A percentile compares a stretch with the other conserved stretches of the same genome.
phyloP scores from a whole-genome alignment of 2,113 vertebrate genomes.

The Mustela nigripes region DNA sequence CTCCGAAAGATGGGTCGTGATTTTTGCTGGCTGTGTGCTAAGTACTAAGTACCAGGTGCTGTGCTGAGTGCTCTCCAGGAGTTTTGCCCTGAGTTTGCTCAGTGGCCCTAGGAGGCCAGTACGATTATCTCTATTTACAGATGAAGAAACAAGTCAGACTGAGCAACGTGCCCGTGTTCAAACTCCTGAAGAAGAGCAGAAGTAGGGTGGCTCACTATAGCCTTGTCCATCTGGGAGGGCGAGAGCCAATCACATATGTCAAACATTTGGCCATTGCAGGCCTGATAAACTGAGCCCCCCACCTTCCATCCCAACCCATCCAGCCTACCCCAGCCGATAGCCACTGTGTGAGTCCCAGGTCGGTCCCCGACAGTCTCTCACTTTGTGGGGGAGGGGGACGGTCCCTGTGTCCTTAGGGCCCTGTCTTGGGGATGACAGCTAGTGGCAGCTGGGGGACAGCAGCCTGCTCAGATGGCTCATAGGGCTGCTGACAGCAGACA shows the following conservation, averaged over 20 bases:
- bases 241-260: rapidly evolving
- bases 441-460: slow-evolving; percentile 59
- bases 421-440: slow-evolving; percentile 68
- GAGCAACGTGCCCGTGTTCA: not conserved
- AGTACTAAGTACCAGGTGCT: not conserved
- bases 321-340: not conserved
- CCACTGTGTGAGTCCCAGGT: not conserved
- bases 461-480: not conserved
- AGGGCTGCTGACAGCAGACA: slow-evolving; percentile 53
- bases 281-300: rapidly evolving
- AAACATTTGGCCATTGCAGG: not conserved
- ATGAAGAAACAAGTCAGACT: not conserved
- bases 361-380: slow-evolving; percentile 27
- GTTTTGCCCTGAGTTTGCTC: not conserved
- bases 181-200: rapidly evolving
- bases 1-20: not conserved
- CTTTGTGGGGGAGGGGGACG: not conserved
- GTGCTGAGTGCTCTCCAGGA: rapidly evolving
- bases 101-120: not conserved
- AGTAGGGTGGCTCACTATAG: rapidly evolving
- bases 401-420: slow-evolving; percentile 38
- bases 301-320: no score
- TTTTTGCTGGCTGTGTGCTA: rapidly evolving
- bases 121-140: not conserved
- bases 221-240: not conserved